phyloP scores from a whole-genome alignment of 2,113 vertebrate genomes.

The Oryzias melastigma region DNA sequence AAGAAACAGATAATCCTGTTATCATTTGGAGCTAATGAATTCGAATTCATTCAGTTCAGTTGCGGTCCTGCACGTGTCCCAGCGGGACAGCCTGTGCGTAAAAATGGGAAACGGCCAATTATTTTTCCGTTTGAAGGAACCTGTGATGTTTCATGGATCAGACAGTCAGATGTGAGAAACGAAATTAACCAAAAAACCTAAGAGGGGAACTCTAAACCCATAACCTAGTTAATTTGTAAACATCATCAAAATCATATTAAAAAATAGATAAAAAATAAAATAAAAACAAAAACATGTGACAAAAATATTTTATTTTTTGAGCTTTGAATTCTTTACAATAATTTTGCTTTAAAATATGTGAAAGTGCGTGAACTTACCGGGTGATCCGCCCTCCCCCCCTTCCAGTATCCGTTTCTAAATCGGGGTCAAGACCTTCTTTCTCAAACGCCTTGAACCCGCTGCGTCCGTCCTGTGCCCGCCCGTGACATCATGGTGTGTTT shows the following conservation, averaged over 20 bases:
- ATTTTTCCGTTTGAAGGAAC: slow-evolving; percentile 85
- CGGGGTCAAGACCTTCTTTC: neutral
- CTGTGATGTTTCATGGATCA: slow-evolving; percentile 79
- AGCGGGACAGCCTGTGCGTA: slow-evolving; percentile 42
- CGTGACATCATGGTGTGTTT: slow-evolving; percentile 34
- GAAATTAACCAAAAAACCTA: neutral
- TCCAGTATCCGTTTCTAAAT: slow-evolving; percentile 4
- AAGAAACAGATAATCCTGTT: slow-evolving; percentile 28
- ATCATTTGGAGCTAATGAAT: slow-evolving; percentile 56
- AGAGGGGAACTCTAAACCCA: neutral
- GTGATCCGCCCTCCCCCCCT: neutral
- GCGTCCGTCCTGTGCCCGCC: neutral
- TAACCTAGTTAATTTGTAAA: no score
- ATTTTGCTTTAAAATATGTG: neutral
- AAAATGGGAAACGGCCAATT: slow-evolving; percentile 76
- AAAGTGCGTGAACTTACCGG: slow-evolving; percentile 47
- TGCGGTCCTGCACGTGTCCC: slow-evolving; percentile 51
- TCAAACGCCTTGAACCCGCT: neutral
- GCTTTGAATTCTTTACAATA: no score
- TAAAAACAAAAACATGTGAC: neutral
- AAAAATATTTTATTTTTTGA: no score
- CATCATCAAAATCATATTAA: no score
- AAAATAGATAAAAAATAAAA: neutral
- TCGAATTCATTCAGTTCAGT: slow-evolving; percentile 59
- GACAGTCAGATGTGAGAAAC: slow-evolving; percentile 73